Conservation (phyloP, 2,113 vertebrate species). For the Capreolus pygargus region DNA sequence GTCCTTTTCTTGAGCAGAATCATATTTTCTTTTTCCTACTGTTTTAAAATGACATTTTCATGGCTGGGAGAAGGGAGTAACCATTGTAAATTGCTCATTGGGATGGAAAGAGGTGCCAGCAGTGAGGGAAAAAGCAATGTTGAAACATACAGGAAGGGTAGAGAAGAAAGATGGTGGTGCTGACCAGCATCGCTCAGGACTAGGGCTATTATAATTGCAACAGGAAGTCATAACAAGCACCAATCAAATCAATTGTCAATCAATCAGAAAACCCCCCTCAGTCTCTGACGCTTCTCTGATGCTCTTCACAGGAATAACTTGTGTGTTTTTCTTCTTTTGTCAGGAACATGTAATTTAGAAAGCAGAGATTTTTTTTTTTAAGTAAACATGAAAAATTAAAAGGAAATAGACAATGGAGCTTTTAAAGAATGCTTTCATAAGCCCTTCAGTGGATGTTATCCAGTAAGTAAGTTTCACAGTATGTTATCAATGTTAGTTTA, state of each 20-base stretch:
- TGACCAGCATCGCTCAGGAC: fast-evolving
- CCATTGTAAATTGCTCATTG: neutral
- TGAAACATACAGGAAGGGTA: neutral
- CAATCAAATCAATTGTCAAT: neutral
- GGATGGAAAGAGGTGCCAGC: neutral
- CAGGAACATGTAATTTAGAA: neutral
- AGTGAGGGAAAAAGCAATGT: neutral
- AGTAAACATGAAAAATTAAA: slow-evolving; percentile 12
- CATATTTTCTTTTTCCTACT: neutral
- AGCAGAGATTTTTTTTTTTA: neutral
- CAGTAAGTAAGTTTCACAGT: slow-evolving; percentile 28
- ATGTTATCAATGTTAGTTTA: slow-evolving; percentile 43
- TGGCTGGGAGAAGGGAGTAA: neutral
- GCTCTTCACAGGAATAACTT: neutral
- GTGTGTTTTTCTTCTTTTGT: neutral
- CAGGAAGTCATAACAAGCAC: neutral
- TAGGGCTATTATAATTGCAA: neutral
- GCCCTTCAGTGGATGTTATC: neutral
- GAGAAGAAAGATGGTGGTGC: too few species aligned
- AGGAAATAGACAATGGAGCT: neutral
- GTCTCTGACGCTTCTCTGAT: neutral
- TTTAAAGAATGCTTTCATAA: slow-evolving; percentile 29
- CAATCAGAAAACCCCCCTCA: neutral
- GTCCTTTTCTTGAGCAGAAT: neutral
- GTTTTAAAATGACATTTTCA: neutral